These are phyloP conservation scores for Caenorhabditis sp. DNA, from an alignment of 2,888 invertebrate genomes.

Conservation along the genomic window DNA sequence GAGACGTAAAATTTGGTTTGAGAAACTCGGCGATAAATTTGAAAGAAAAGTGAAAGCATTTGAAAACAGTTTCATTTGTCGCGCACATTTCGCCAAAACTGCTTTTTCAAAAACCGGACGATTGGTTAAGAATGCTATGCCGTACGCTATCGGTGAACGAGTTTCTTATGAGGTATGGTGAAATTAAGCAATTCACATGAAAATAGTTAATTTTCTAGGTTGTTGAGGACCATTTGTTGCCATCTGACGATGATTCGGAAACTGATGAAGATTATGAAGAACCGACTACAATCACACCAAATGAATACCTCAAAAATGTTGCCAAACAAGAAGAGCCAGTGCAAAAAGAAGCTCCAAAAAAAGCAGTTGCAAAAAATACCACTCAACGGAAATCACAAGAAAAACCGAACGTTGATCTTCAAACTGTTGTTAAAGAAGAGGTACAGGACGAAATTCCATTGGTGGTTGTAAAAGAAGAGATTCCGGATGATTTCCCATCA, in stretches of 20 bases:
- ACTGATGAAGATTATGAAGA: background rate
- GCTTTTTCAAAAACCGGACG: slow-evolving; percentile 22
- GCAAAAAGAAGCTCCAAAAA: too few relatives aligned
- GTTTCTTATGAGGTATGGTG: background rate
- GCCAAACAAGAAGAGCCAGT: background rate
- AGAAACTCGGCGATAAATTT: slow-evolving; percentile 19
- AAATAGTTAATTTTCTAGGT: background rate
- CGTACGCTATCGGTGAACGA: background rate
- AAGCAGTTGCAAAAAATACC: too few relatives aligned
- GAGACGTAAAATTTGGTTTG: slow-evolving; percentile 12
- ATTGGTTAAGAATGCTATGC: slow-evolving; percentile 14
- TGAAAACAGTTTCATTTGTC: slow-evolving; percentile 17
- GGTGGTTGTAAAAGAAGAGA: too few relatives aligned
- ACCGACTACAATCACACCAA: background rate
- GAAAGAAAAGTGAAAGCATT: background rate
- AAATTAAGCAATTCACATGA: background rate
- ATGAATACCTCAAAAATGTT: background rate
- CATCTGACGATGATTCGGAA: background rate
- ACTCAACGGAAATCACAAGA: too few relatives aligned
- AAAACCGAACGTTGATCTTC: too few relatives aligned
- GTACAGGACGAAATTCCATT: too few relatives aligned
- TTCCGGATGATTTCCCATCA: too few relatives aligned
- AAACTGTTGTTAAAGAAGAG: too few relatives aligned
- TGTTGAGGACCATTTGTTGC: background rate
- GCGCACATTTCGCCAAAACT: slow-evolving; percentile 12